A percentile compares a stretch with the other conserved stretches of the same genome.
Conservation (phyloP, 2,113 vertebrate species). For the Oreochromis spilurus region DNA sequence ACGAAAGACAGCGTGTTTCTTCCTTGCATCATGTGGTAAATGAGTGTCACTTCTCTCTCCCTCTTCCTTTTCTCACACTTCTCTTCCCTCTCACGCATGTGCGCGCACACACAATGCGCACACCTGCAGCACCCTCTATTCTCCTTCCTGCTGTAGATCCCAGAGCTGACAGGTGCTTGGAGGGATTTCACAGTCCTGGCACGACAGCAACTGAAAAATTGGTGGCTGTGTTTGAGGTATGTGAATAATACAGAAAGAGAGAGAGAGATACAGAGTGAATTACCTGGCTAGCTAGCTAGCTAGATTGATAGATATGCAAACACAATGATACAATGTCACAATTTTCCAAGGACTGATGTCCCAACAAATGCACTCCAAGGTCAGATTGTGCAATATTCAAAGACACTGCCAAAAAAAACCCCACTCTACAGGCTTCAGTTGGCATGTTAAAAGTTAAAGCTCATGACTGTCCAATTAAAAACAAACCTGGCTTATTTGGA, state of each 20-base stretch:
- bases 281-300: neutral
- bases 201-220: conserved; percentile 37
- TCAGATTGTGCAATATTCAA: neutral
- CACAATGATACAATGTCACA: neutral
- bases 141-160: conserved; percentile 17
- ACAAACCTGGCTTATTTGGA: neutral
- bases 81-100: neutral
- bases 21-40: conserved; percentile 50
- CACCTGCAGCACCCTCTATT: neutral
- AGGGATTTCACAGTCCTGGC: conserved; percentile 52
- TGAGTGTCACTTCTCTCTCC: conserved; percentile 28
- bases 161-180: conserved; percentile 53
- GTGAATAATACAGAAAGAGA: neutral
- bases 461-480: neutral
- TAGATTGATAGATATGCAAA: neutral
- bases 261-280: neutral
- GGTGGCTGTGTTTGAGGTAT: neutral
- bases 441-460: neutral
- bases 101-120: neutral
- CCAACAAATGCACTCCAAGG: neutral
- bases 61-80: neutral
- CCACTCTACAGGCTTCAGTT: neutral
- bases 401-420: fast-evolving
- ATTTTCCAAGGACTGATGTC: neutral
- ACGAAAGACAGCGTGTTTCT: conserved; percentile 31